Evolutionary conservation across 2,797 vertebrate genomes (phyloP).

Genomic region (Florisuga fusca): DNA sequence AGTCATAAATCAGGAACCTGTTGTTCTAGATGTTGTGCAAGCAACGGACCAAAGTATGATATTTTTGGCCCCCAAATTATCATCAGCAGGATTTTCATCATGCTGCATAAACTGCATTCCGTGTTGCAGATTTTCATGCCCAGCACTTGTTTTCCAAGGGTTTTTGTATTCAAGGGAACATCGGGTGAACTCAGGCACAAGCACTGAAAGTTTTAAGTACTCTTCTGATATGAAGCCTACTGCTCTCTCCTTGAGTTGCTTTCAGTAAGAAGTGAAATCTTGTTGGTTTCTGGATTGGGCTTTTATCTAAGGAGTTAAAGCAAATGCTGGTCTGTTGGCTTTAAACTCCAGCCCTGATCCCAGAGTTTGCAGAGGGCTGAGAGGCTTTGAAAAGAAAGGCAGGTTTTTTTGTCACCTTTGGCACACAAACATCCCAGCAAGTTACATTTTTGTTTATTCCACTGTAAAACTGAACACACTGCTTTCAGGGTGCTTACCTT

Average conservation of each 20-base stretch:
- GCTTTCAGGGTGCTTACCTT: slow-evolving; percentile 61
- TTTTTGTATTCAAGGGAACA: slow-evolving; percentile 10
- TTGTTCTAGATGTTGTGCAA: slow-evolving; percentile 3
- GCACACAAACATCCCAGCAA: slow-evolving; percentile 63
- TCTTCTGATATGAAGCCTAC: neutral
- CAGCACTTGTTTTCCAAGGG: slow-evolving; percentile 29
- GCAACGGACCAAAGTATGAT: neutral
- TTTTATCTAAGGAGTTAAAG: slow-evolving; percentile 70
- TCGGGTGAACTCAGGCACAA: neutral
- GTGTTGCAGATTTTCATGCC: slow-evolving; percentile 14
- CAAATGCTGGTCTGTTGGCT: slow-evolving; percentile 61
- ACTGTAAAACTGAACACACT: neutral
- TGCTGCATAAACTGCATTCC: slow-evolving; percentile 35
- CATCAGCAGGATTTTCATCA: slow-evolving; percentile 53
- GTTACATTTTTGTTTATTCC: slow-evolving; percentile 74
- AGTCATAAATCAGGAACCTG: neutral
- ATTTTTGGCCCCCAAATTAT: slow-evolving; percentile 23
- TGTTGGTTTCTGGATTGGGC: slow-evolving; percentile 10
- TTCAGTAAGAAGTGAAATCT: slow-evolving; percentile 19
- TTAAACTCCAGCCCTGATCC: slow-evolving; percentile 54
- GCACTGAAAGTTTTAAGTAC: slow-evolving; percentile 25
- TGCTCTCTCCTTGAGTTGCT: slow-evolving; percentile 3
- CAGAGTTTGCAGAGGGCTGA: slow-evolving; percentile 65
- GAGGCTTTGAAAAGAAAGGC: slow-evolving; percentile 65
- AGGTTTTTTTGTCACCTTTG: slow-evolving; percentile 65